Evolutionary conservation across 2,797 vertebrate genomes (phyloP), one percentile per base, ranked within the genome.

Genomic region (Anabas testudineus): DNA sequence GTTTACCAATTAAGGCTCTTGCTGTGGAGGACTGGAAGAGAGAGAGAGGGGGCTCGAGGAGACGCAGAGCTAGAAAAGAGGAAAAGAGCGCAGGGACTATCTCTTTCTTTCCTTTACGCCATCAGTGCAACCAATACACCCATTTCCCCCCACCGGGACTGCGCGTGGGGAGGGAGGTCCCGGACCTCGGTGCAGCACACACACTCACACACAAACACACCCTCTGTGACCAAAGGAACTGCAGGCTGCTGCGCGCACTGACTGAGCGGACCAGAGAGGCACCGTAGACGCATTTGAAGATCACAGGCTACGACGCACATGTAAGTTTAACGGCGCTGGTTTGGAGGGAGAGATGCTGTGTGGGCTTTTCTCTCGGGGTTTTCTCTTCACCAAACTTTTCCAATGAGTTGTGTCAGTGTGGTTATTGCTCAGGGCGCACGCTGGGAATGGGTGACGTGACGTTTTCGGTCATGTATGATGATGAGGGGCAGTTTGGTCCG

Each of bases 1-100:
- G 88, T 91, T 95, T 94, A 95, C 94, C 94, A 95, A 95, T 95
- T 95, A 95, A 95, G 94, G 94, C 82, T 93, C 91, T 95, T 71
- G 57, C 79, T 69, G 89, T 81, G 79, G 74, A 64, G 53, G 47
- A 67, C 42, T 62, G 54, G 49, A 60, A 66, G 71, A 74, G 73
- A 52, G 54, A 57, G 57, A 51, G 45, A 52, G 72, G 62, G 60
- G 74, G 53, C 41, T 8, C 61, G 83, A 74, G 56, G 79, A 76
- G 48, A 57, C 46, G 84, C 67, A 39, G 79, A 79, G 84, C 81
- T 88, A 86, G 88, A 91, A 84, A 91, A 88, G 89, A 81, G 67
- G 60, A 53, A 78, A 48, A 76, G 70, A 74, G 74, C 84, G 57
- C 41, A 68, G 58, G 56, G 43, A 90, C 87, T 87, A 84, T 85